Conservation (phyloP, 2,113 vertebrate genomes). For the Zapus hudsonius region DNA sequence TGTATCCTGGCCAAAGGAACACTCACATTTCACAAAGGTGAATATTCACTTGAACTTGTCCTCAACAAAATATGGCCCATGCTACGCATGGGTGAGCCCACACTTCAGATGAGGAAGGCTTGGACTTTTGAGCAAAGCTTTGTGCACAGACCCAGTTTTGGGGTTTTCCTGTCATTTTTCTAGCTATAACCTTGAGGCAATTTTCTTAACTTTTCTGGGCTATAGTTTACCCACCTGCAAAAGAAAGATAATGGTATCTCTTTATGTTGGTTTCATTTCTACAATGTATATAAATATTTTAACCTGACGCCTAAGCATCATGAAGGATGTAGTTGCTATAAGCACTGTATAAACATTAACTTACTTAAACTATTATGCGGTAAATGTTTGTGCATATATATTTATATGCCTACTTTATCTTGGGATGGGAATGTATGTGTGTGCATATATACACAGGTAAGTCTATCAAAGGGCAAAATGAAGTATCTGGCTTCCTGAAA, state of each 20-base stretch:
- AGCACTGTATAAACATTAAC: not conserved
- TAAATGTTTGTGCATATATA: not conserved
- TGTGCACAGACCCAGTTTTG: not conserved
- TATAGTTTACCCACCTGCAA: not conserved
- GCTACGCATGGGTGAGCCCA: not conserved
- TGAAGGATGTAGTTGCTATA: not conserved
- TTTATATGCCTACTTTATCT: not conserved
- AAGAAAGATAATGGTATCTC: not conserved
- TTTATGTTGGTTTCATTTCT: not conserved
- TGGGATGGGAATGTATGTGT: not conserved
- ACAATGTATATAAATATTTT: not conserved
- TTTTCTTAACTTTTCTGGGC: conserved; percentile 3
- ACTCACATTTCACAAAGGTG: not conserved
- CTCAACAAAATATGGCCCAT: not conserved
- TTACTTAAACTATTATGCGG: conserved; percentile 6
- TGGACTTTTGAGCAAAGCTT: not conserved
- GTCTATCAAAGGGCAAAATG: not conserved
- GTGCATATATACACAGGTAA: not conserved
- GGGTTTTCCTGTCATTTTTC: conserved; percentile 4
- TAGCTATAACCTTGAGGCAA: not conserved
- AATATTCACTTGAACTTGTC: not conserved
- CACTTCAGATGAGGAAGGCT: conserved; percentile 3
- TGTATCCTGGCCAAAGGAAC: conserved; percentile 4
- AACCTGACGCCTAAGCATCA: not conserved
- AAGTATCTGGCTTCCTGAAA: conserved; percentile 13